Evolutionary conservation across 1,140 invertebrate species (phyloP).

Genomic region (Antheraea pernyi): DNA sequence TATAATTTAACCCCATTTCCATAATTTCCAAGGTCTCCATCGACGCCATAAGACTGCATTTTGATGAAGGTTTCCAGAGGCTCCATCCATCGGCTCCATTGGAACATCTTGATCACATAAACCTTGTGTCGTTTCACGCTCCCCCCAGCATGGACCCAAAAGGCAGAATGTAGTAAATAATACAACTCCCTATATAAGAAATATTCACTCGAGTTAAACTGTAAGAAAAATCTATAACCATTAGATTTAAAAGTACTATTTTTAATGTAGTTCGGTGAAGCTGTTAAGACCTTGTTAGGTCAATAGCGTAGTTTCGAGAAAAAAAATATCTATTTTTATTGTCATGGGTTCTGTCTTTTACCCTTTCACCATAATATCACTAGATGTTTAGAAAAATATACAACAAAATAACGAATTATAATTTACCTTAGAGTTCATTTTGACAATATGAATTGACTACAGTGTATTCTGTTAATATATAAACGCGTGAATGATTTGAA

Average conservation of each 20-base stretch:
- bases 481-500: slow-evolving; percentile 32
- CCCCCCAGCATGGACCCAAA: slow-evolving; percentile 27
- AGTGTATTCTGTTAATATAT: slow-evolving; percentile 7
- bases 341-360: not conserved
- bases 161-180: slow-evolving; percentile 27
- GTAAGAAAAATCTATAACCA: slow-evolving; percentile 1
- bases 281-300: too few species aligned
- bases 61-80: slow-evolving; percentile 24
- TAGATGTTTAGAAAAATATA: not conserved
- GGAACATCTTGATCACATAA: slow-evolving; percentile 22
- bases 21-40: slow-evolving; percentile 37
- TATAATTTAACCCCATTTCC: slow-evolving; percentile 44
- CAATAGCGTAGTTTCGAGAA: too few species aligned
- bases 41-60: slow-evolving; percentile 32
- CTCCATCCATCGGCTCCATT: slow-evolving; percentile 21
- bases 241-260: not conserved
- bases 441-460: not conserved
- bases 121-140: slow-evolving; percentile 21
- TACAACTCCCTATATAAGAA: slow-evolving; percentile 19
- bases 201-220: slow-evolving; percentile 3
- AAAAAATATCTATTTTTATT: too few species aligned
- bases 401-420: not conserved
- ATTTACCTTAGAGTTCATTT: slow-evolving; percentile 4
- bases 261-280: too few species aligned
- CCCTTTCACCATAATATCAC: not conserved